These are phyloP conservation scores for Helicoverpa armigera DNA, from an alignment of 1,140 invertebrate species.

Conservation along the genomic window DNA sequence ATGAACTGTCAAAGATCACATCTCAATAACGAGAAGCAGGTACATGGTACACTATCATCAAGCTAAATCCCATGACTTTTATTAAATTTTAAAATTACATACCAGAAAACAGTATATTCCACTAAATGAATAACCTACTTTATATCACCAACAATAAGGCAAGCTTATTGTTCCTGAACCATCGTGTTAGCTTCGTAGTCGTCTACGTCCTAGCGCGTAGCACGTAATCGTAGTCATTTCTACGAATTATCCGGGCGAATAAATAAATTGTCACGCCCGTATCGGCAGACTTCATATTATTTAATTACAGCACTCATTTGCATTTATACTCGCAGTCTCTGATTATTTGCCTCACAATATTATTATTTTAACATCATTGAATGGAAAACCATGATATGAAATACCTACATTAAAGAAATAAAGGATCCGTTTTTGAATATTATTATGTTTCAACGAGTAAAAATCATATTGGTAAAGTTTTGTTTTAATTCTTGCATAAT, in stretches of 20 bases:
- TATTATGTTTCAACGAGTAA: no score
- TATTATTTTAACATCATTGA: neutral
- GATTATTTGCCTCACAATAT: neutral
- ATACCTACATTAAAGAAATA: no score
- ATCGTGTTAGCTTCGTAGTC: neutral
- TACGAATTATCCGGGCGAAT: constrained; percentile 5
- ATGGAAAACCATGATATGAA: no score
- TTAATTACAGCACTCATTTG: neutral
- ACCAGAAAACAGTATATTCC: neutral
- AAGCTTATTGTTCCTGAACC: neutral
- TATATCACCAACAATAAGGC: neutral
- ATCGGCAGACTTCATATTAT: neutral
- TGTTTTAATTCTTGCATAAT: no score
- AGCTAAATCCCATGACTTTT: no score
- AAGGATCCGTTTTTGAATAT: no score
- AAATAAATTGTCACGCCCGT: constrained; percentile 8
- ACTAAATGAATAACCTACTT: neutral
- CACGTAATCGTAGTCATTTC: neutral
- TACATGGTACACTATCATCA: no score
- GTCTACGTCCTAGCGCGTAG: constrained; percentile 1
- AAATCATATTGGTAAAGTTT: no score
- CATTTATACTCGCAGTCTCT: neutral
- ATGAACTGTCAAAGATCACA: no score
- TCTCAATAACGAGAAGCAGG: no score
- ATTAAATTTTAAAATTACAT: no score